Evolutionary conservation across 2,113 vertebrate species (phyloP).

Genomic region (Lucifuga dentata): DNA sequence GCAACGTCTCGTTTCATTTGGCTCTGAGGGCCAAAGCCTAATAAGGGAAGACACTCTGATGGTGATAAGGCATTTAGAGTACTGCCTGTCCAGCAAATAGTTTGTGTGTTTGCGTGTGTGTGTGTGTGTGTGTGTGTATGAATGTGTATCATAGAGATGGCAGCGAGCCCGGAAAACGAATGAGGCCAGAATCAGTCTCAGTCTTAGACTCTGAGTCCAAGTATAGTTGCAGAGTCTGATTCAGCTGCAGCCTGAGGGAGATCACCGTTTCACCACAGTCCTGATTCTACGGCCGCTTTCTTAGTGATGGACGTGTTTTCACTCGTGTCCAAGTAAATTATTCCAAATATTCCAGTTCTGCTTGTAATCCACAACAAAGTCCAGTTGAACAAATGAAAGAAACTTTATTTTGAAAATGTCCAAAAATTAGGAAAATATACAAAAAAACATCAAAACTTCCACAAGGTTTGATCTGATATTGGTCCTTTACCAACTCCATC

Average conservation of each 20-base stretch:
- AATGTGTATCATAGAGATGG: constrained; percentile 61
- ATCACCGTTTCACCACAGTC: background rate
- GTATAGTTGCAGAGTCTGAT: constrained; percentile 66
- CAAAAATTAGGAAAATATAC: no score
- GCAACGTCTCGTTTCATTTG: constrained; percentile 79
- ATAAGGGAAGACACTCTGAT: constrained; percentile 82
- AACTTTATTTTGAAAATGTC: no score
- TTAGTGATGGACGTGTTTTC: no score
- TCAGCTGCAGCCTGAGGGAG: constrained; percentile 48
- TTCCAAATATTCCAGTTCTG: no score
- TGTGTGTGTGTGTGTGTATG: constrained; percentile 16
- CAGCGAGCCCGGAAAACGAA: constrained; percentile 72
- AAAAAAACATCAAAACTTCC: no score
- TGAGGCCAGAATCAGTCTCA: constrained; percentile 70
- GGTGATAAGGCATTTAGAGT: constrained; percentile 79
- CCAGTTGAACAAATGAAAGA: no score
- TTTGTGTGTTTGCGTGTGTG: constrained; percentile 37
- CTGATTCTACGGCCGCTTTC: no score
- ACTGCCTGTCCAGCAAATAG: constrained; percentile 57
- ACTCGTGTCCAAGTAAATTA: no score
- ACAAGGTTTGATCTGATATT: no score
- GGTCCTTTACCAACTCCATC: no score
- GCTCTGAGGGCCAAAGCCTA: constrained; percentile 73
- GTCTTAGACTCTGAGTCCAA: constrained; percentile 59
- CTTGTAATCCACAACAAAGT: no score